These are phyloP conservation scores for Lucilia cuprina DNA, from an alignment of 1,140 invertebrate species.

Conservation along the genomic window DNA sequence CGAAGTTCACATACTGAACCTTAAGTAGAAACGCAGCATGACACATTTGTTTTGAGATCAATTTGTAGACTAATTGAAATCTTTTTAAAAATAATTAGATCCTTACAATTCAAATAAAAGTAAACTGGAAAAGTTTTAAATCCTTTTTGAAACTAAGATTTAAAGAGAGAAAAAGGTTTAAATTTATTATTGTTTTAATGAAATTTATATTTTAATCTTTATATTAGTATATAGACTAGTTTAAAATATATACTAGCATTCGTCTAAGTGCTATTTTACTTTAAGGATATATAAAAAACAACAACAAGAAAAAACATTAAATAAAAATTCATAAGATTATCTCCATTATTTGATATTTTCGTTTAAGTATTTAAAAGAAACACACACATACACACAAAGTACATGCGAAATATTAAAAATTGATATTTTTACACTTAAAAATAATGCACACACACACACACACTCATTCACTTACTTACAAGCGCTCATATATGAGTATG, in stretches of 20 bases:
- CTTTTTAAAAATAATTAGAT: conserved; percentile 60
- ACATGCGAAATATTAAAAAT: background rate
- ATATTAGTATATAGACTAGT: background rate
- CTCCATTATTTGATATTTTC: background rate
- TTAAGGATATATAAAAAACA: background rate
- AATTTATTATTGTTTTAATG: background rate
- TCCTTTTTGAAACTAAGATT: background rate
- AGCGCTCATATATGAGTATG: background rate
- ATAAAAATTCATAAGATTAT: conserved; percentile 12
- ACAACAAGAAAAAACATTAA: background rate
- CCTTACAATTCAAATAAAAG: background rate
- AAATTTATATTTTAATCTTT: background rate
- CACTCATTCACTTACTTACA: background rate
- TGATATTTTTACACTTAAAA: background rate
- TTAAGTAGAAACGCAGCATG: background rate
- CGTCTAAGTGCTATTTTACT: background rate
- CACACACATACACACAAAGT: background rate
- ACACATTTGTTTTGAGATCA: conserved; percentile 57
- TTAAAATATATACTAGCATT: background rate
- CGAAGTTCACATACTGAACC: too few species aligned
- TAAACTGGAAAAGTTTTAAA: background rate
- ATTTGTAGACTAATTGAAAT: conserved; percentile 62
- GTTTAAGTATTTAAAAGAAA: background rate
- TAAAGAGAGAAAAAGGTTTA: background rate
- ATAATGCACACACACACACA: background rate